phyloP scores from a whole-genome alignment of 2,113 vertebrate genomes.

The Phalacrocorax aristotelis region DNA sequence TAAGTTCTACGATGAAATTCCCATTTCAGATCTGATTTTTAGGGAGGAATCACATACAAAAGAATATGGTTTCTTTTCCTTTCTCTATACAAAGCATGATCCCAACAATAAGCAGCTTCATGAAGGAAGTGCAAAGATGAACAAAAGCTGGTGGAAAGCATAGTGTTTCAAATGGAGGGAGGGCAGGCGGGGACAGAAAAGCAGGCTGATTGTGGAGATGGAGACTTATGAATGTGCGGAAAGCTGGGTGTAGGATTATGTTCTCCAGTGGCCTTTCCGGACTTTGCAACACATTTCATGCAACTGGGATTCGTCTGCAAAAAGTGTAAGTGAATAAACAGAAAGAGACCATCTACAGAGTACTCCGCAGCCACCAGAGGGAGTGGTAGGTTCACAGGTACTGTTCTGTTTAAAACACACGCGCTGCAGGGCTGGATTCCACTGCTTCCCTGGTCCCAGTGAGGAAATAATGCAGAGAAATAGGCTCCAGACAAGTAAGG shows the following conservation, averaged over 20 bases:
- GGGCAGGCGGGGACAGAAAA: not conserved
- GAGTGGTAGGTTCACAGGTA: not conserved
- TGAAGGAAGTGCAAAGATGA: not conserved
- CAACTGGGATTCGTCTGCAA: not conserved
- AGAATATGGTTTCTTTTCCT: not conserved
- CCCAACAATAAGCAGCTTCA: not conserved
- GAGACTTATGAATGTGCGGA: not conserved
- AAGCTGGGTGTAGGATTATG: accelerated
- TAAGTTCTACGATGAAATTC: not conserved
- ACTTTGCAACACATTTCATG: not conserved
- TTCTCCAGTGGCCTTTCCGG: not conserved
- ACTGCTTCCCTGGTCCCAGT: accelerated
- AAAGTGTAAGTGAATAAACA: accelerated
- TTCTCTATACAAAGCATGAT: not conserved
- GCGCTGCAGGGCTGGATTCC: not conserved
- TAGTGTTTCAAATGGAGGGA: not conserved
- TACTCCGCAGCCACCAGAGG: slow-evolving; percentile 19
- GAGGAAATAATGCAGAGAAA: not conserved
- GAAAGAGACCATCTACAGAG: not conserved
- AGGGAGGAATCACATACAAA: not conserved
- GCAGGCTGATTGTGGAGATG: not conserved
- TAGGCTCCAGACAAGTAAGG: not conserved
- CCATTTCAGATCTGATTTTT: not conserved
- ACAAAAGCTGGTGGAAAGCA: not conserved
- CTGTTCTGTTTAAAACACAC: not conserved